A percentile compares a stretch with the other conserved stretches of the same genome.
Evolutionary conservation across 64 coral and sea anemone species (phyloP).

Genomic region (Hydrozoanthus tunicans): DNA sequence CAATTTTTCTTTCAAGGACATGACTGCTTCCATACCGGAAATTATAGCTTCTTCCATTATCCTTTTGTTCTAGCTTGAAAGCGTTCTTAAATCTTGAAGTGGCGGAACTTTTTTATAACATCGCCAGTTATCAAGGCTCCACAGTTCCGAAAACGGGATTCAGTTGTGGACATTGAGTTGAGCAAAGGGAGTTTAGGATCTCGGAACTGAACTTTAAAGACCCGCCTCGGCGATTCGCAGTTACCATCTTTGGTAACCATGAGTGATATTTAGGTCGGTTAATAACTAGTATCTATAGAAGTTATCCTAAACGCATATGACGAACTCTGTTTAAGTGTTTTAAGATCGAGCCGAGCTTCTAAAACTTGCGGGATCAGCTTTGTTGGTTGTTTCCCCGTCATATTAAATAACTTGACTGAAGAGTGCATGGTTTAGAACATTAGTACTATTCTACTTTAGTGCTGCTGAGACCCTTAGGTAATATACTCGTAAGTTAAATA

Average conservation of each 20-base stretch:
- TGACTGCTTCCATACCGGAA: slow-evolving; percentile 37
- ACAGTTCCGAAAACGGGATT: slow-evolving; percentile 59
- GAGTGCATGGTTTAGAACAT: no score
- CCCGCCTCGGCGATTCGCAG: slow-evolving; percentile 3
- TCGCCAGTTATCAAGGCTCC: slow-evolving; percentile 55
- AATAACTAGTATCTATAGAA: slow-evolving; percentile 9
- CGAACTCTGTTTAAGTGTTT: slow-evolving; percentile 4
- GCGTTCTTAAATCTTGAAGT: slow-evolving; percentile 44
- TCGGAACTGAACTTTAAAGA: slow-evolving; percentile 34
- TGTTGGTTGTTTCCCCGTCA: no score
- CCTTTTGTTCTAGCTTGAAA: slow-evolving; percentile 56
- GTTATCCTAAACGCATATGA: slow-evolving; percentile 3
- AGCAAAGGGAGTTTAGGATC: slow-evolving; percentile 40
- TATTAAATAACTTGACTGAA: no score
- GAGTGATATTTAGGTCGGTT: slow-evolving; percentile 11
- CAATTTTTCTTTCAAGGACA: slow-evolving; percentile 16
- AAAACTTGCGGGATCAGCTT: no score
- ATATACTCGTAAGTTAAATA: no score
- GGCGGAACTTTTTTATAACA: slow-evolving; percentile 53
- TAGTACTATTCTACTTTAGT: no score
- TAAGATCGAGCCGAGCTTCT: no score
- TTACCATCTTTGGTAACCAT: slow-evolving; percentile 12
- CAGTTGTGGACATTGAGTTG: slow-evolving; percentile 48
- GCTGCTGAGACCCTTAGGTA: no score
- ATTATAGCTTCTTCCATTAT: slow-evolving; percentile 36